Evolutionary conservation across 2,888 invertebrate genomes (phyloP).

Genomic region (Chalcosyrphus nemorum): DNA sequence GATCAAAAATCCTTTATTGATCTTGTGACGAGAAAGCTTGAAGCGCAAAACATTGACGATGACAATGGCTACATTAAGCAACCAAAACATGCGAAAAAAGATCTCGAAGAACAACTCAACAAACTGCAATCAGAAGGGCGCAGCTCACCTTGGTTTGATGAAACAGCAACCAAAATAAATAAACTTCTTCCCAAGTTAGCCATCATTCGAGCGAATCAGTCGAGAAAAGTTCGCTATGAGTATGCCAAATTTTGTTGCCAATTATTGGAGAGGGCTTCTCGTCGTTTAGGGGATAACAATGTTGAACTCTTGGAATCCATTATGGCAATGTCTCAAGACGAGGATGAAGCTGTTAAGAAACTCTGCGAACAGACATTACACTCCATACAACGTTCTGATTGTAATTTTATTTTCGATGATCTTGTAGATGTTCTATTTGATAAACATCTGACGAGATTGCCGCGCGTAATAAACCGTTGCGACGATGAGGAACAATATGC

Average conservation of each 20-base stretch:
- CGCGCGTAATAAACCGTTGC: slow-evolving; percentile 86
- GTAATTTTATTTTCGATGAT: slow-evolving; percentile 77
- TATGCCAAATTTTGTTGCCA: slow-evolving; percentile 84
- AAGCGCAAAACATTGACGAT: slow-evolving; percentile 37
- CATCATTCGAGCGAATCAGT: slow-evolving; percentile 84
- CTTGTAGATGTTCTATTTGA: slow-evolving; percentile 85
- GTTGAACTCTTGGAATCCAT: slow-evolving; percentile 86
- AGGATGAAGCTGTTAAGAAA: slow-evolving; percentile 83
- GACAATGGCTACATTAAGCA: slow-evolving; percentile 74
- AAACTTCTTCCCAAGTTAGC: slow-evolving; percentile 82
- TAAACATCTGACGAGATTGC: slow-evolving; percentile 84
- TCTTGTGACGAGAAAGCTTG: slow-evolving; percentile 74
- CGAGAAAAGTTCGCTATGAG: slow-evolving; percentile 85
- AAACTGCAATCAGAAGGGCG: slow-evolving; percentile 76
- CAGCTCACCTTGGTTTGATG: slow-evolving; percentile 81
- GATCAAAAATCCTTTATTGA: slow-evolving; percentile 72
- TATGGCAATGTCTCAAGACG: slow-evolving; percentile 87
- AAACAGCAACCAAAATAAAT: slow-evolving; percentile 78
- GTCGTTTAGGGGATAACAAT: slow-evolving; percentile 85
- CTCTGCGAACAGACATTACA: slow-evolving; percentile 80
- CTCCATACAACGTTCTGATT: slow-evolving; percentile 79
- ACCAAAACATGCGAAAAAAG: slow-evolving; percentile 72
- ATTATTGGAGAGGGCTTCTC: slow-evolving; percentile 85
- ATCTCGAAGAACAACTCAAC: slow-evolving; percentile 75
- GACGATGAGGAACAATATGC: slow-evolving; percentile 86